phyloP scores from a whole-genome alignment of 2,113 vertebrate genomes.

The Apodemus speciosus region DNA sequence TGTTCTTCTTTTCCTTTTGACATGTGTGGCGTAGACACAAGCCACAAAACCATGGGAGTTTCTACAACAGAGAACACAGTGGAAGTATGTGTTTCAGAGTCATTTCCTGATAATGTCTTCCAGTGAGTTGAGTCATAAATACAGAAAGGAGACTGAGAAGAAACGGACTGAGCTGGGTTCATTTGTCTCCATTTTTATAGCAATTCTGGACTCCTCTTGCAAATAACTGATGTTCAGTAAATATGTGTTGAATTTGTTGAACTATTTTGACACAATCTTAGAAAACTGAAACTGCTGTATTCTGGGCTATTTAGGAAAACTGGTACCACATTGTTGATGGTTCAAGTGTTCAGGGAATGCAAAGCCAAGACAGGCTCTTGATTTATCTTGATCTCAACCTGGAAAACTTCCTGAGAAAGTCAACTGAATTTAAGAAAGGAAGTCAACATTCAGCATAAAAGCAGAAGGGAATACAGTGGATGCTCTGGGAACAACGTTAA shows the following conservation, averaged over 20 bases:
- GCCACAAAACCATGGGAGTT: conserved; percentile 46
- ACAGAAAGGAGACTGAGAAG: conserved; percentile 37
- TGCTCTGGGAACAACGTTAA: not conserved
- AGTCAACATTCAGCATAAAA: conserved; percentile 13
- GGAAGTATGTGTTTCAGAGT: conserved; percentile 38
- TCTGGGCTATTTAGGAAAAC: not conserved
- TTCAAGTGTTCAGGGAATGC: not conserved
- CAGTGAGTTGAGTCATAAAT: not conserved
- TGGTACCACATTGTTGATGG: not conserved
- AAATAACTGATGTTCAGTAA: conserved; percentile 7
- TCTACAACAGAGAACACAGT: not conserved
- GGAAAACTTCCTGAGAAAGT: not conserved
- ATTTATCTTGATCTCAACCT: not conserved
- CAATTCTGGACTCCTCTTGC: conserved; percentile 21
- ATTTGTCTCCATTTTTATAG: not conserved
- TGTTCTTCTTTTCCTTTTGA: not conserved
- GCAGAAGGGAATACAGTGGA: not conserved
- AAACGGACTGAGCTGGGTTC: not conserved
- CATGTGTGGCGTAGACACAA: conserved; percentile 3
- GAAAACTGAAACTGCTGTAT: not conserved
- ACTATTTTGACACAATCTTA: conserved; percentile 2
- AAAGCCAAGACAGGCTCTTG: not conserved
- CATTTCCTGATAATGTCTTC: conserved; percentile 46
- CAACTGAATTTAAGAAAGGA: not conserved
- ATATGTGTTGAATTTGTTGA: not conserved